Percentiles rank a stretch among this genome's conserved stretches.
These are phyloP conservation scores for Drosophila nasuta DNA, from an alignment of 1,140 invertebrate species.

Conservation along the genomic window DNA sequence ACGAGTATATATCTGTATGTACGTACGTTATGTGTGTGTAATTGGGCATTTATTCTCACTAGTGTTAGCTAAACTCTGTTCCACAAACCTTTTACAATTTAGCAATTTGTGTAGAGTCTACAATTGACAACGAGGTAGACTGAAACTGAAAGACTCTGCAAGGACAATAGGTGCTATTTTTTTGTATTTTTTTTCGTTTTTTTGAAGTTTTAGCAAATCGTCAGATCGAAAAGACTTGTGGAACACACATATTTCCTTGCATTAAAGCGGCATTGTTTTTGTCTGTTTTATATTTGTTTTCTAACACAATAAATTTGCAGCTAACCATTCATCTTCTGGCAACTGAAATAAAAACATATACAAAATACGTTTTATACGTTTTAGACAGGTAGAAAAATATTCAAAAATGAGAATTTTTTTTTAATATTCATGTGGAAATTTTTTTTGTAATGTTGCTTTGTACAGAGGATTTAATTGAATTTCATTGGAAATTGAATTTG, in stretches of 20 bases:
- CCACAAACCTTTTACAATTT: slow-evolving; percentile 29
- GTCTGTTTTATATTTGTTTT: too few species aligned
- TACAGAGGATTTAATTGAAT: slow-evolving; percentile 32
- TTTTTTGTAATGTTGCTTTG: slow-evolving; percentile 55
- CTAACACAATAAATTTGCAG: slow-evolving; percentile 85
- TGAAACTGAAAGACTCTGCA: slow-evolving; percentile 17
- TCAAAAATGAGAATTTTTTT: slow-evolving; percentile 28
- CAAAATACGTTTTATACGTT: slow-evolving; percentile 48
- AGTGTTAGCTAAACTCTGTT: slow-evolving; percentile 9
- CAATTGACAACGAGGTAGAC: slow-evolving; percentile 23
- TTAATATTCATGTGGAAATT: slow-evolving; percentile 31
- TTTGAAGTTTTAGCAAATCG: slow-evolving; percentile 20
- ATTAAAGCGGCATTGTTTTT: slow-evolving; percentile 3
- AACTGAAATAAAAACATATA: slow-evolving; percentile 84
- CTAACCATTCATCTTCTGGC: slow-evolving; percentile 85
- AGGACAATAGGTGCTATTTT: neutral
- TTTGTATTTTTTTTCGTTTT: neutral
- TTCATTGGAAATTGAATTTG: neutral
- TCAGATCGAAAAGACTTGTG: slow-evolving; percentile 21
- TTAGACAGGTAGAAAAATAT: slow-evolving; percentile 35
- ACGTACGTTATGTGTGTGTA: slow-evolving; percentile 22
- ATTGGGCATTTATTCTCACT: neutral
- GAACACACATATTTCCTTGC: slow-evolving; percentile 19
- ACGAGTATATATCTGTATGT: slow-evolving; percentile 39
- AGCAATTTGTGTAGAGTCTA: slow-evolving; percentile 13